A percentile compares a stretch with the other conserved stretches of the same genome.
These are phyloP conservation scores for Mormoops blainvillei DNA, from an alignment of 2,113 vertebrate genomes.

Conservation along the genomic window DNA sequence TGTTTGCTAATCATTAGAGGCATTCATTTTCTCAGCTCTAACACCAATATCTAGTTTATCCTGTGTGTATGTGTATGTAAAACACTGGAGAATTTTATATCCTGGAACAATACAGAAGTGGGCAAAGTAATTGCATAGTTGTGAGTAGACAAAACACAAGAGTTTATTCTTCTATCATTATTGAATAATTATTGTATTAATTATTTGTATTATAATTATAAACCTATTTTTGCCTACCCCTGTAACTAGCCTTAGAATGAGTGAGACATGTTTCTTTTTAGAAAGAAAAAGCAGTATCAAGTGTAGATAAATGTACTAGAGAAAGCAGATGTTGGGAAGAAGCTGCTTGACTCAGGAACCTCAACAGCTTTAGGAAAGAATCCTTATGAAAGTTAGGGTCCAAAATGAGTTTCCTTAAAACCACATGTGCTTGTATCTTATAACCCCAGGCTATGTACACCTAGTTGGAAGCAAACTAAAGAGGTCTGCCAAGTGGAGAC, in stretches of 20 bases:
- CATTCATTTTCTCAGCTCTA: background rate
- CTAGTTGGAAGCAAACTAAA: background rate
- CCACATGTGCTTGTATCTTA: background rate
- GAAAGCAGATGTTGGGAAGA: background rate
- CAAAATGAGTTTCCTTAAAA: background rate
- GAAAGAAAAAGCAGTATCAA: background rate
- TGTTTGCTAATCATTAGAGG: background rate
- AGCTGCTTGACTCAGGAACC: background rate
- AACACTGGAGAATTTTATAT: background rate
- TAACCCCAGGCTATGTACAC: background rate
- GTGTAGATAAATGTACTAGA: background rate
- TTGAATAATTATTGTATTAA: too few relatives aligned
- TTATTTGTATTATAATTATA: background rate
- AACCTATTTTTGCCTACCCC: background rate
- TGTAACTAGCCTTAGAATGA: background rate
- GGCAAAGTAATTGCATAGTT: background rate
- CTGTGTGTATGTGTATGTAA: background rate
- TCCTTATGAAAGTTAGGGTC: background rate
- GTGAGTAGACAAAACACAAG: too few relatives aligned
- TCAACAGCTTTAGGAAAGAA: background rate
- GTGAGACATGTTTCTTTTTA: background rate
- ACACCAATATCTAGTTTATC: background rate
- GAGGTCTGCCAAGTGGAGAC: background rate
- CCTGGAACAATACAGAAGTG: background rate
- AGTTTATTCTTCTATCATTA: too few relatives aligned